Conservation (phyloP, 2,888 invertebrate species). For the Cylloceria caligata region DNA sequence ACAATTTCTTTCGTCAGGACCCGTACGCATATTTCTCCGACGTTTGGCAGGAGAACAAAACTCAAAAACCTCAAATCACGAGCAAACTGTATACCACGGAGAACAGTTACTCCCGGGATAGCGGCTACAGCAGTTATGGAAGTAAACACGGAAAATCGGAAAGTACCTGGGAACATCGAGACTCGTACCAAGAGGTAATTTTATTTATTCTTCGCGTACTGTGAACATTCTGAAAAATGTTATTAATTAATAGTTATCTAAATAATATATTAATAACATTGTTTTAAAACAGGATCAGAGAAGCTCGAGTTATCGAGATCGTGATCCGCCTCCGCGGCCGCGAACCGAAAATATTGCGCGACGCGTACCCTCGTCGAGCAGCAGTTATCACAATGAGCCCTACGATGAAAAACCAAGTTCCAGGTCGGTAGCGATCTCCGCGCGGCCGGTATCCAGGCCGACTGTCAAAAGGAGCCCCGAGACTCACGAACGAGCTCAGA, state of each 20-base stretch:
- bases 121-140: slow-evolving; percentile 75
- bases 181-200: slow-evolving; percentile 79
- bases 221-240: not conserved
- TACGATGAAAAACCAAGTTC: slow-evolving; percentile 73
- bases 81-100: slow-evolving; percentile 78
- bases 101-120: slow-evolving; percentile 76
- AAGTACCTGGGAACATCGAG: slow-evolving; percentile 78
- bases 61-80: slow-evolving; percentile 73
- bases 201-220: slow-evolving; percentile 28
- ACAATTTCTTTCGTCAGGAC: slow-evolving; percentile 75
- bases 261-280: slow-evolving; percentile 19
- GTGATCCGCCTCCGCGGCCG: slow-evolving; percentile 75
- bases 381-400: slow-evolving; percentile 73
- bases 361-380: slow-evolving; percentile 63
- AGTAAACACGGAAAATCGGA: slow-evolving; percentile 79
- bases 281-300: slow-evolving; percentile 74
- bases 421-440: slow-evolving; percentile 65
- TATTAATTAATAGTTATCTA: too few species aligned
- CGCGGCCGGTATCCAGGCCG: slow-evolving; percentile 64
- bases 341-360: slow-evolving; percentile 74
- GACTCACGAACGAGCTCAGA: slow-evolving; percentile 70
- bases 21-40: slow-evolving; percentile 83
- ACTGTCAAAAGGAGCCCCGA: slow-evolving; percentile 73
- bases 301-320: slow-evolving; percentile 77
- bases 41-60: slow-evolving; percentile 83